Percentiles rank a stretch among this genome's conserved stretches.
These are phyloP conservation scores for Hucho hucho DNA, from an alignment of 2,113 vertebrate species.

Conservation along the genomic window DNA sequence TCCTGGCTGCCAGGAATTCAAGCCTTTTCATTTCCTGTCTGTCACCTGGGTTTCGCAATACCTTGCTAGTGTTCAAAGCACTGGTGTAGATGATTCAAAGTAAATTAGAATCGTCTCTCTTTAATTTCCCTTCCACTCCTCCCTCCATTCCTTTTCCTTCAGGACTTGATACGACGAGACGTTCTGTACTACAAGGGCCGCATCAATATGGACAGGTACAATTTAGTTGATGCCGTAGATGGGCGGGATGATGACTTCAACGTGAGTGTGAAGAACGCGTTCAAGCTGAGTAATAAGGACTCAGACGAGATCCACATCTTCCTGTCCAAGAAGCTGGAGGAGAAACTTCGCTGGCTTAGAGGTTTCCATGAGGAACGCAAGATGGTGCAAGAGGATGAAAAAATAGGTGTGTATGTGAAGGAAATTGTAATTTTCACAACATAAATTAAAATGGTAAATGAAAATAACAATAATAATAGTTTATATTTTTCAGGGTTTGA, in stretches of 20 bases:
- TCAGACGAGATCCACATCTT: conserved; percentile 87
- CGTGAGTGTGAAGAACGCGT: conserved; percentile 87
- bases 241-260: conserved; percentile 88
- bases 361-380: conserved; percentile 88
- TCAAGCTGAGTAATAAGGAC: conserved; percentile 88
- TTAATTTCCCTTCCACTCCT: background rate
- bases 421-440: background rate
- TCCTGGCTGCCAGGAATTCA: background rate
- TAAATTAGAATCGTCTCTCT: background rate
- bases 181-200: conserved; percentile 89
- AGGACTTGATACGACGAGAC: conserved; percentile 88
- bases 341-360: conserved; percentile 87
- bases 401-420: conserved; percentile 75
- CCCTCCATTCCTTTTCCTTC: conserved; percentile 14
- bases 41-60: background rate
- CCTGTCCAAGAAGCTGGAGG: conserved; percentile 88
- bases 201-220: conserved; percentile 87
- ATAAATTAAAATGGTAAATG: background rate
- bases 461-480: background rate
- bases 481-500: conserved; percentile 77
- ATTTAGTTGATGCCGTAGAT: conserved; percentile 81
- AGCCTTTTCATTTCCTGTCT: no score
- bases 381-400: conserved; percentile 92
- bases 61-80: background rate
- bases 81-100: background rate